phyloP scores from a whole-genome alignment of 2,888 invertebrate genomes.

The Portevinia maculata region DNA sequence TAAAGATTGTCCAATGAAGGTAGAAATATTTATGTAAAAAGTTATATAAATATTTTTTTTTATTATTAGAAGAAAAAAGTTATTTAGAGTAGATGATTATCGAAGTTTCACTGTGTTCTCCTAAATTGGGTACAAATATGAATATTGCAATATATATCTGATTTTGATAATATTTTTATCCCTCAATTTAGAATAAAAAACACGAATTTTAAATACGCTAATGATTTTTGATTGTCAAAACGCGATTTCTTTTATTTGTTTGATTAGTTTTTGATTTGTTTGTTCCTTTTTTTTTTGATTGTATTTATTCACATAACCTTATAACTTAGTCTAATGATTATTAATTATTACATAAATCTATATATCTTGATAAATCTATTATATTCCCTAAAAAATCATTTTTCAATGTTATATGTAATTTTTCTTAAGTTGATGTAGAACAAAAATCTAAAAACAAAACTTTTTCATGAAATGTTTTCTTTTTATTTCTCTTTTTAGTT shows the following conservation, averaged over 20 bases:
- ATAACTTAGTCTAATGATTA: slow-evolving; percentile 48
- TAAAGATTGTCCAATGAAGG: slow-evolving; percentile 51
- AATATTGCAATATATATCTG: slow-evolving; percentile 22
- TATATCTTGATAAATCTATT: slow-evolving; percentile 25
- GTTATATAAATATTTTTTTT: slow-evolving; percentile 40
- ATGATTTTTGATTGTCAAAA: slow-evolving; percentile 83
- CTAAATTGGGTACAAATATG: slow-evolving; percentile 62
- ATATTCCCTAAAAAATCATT: slow-evolving; percentile 61
- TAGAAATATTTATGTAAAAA: slow-evolving; percentile 58
- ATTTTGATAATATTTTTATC: slow-evolving; percentile 2
- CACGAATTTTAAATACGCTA: slow-evolving; percentile 78
- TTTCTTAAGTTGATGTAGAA: no score
- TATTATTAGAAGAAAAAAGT: slow-evolving; percentile 23
- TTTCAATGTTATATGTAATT: no score
- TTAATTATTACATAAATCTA: slow-evolving; percentile 30
- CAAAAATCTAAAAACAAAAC: no score
- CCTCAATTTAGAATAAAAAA: slow-evolving; percentile 68
- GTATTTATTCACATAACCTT: slow-evolving; percentile 62
- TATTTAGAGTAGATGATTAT: slow-evolving; percentile 70
- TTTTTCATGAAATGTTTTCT: no score
- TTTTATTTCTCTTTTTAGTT: slow-evolving; percentile 17
- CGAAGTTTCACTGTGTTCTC: slow-evolving; percentile 71
- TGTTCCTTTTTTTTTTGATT: not conserved
- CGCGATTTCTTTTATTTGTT: slow-evolving; percentile 81
- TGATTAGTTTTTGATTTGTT: slow-evolving; percentile 53